These are phyloP conservation scores for Spisula subtruncata DNA, from an alignment of 2,888 invertebrate genomes.

Conservation along the genomic window DNA sequence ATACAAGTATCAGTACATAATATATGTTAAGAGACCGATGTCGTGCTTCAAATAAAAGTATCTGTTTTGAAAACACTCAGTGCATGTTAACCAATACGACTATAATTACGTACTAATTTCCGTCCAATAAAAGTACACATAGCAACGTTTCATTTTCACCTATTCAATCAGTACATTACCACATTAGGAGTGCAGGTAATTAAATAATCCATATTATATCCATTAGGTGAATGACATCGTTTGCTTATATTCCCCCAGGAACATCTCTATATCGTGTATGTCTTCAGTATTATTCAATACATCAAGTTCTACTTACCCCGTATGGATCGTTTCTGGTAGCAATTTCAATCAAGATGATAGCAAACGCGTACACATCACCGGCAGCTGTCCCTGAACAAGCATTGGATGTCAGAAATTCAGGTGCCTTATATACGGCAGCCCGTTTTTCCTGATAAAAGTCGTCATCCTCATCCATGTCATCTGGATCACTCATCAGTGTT, in stretches of 20 bases:
- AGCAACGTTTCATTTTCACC: no score
- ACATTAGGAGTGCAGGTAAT: not conserved
- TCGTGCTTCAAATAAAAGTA: no score
- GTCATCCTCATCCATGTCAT: constrained; percentile 60
- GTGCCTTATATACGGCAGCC: constrained; percentile 80
- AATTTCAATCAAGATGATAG: constrained; percentile 84
- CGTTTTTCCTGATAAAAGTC: constrained; percentile 65
- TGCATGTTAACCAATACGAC: no score
- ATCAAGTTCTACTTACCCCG: constrained; percentile 71
- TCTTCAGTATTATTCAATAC: not conserved
- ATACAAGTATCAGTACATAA: no score
- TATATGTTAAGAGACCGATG: no score
- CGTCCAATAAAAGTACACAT: not conserved
- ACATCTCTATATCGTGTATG: not conserved
- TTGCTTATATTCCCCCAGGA: not conserved
- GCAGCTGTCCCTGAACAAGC: constrained; percentile 56
- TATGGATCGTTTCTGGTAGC: constrained; percentile 83
- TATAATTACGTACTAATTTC: not conserved
- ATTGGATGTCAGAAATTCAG: constrained; percentile 70
- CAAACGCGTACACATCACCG: constrained; percentile 83
- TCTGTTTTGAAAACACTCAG: no score
- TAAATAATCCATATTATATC: not conserved
- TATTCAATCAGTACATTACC: no score
- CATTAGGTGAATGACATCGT: not conserved
- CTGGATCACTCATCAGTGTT: constrained; percentile 18